Evolutionary conservation across 2,888 invertebrate genomes (phyloP), one percentile per base, ranked within the genome.

Genomic region (Zele albiditarsus): DNA sequence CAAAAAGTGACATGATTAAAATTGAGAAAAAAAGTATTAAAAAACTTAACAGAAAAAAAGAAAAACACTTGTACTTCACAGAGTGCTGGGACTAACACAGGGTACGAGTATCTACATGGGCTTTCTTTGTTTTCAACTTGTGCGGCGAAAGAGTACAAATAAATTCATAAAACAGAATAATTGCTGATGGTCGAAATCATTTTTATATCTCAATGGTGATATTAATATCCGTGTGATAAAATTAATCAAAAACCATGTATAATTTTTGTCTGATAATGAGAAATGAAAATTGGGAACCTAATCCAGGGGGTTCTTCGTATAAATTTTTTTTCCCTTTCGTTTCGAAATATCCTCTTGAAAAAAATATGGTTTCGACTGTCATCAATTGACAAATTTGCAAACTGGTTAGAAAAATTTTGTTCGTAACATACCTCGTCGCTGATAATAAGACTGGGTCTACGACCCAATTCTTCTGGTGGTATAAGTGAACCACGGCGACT

Each of bases 401-500:
- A 27, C 8, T 38, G 31, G n/a, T 58, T n/a, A 33, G 49, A 23
- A 25, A 12, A 62, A 80, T 82, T 80, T 78, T 75, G 63, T 75
- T 79, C 80, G 81, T 82, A 89, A 91, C 92, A 90, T 94, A 97
- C 97, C 96, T 97, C 97, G 90, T 97, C 97, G 88, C 96, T 96
- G 88, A 97, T 97, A 86, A 97, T 95, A 83, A 97, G 92, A 84
- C 96, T 96, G 82, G 97, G 96, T 84, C 97, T 93, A 85, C 97
- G 93, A 85, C 94, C 95, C 90, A 94, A 94, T 89, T 94, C 95
- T 89, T 97, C 97, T 8, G 95, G 96, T 84, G 97, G 97, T 87
- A 97, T 94, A 77, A 97, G 93, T 69, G 97, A 97, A 76, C 97
- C 97, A 83, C 97, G 92, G 67, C 95, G 91, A 86, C 94, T 94